phyloP scores from a whole-genome alignment of 2,888 invertebrate genomes.

The Gryllus longicercus region DNA sequence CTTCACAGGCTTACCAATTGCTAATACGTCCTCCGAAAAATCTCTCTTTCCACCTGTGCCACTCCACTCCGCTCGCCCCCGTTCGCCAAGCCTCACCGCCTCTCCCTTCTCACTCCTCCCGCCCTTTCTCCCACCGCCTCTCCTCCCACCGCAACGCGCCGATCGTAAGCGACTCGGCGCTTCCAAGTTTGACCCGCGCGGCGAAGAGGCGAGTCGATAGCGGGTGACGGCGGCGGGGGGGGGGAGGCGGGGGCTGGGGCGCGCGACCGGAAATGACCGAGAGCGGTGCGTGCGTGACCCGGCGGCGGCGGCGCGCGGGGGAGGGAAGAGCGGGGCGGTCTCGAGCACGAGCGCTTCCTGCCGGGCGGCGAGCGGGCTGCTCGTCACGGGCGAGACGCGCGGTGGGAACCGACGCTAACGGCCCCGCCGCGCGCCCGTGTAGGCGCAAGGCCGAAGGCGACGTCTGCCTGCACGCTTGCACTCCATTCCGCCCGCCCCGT shows the following conservation, averaged over 20 bases:
- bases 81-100: too few species aligned
- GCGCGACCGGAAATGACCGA: slow-evolving; percentile 23
- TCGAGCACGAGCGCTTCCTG: not conserved
- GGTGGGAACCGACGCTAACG: too few species aligned
- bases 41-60: not conserved
- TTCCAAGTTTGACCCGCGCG: not conserved
- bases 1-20: too few species aligned
- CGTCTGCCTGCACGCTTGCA: too few species aligned
- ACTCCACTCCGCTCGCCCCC: not conserved
- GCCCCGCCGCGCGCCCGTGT: too few species aligned
- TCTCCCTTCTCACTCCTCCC: too few species aligned
- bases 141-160: not conserved
- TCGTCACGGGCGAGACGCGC: too few species aligned
- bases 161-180: not conserved
- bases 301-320: not conserved
- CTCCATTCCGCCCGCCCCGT: too few species aligned
- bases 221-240: not conserved
- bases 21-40: not conserved
- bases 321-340: not conserved
- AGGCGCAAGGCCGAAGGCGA: too few species aligned
- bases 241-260: not conserved
- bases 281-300: not conserved
- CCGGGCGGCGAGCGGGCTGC: not conserved
- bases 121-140: too few species aligned
- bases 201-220: not conserved